Conservation (phyloP, 2,113 vertebrate genomes). For the Ictalurus furcatus region DNA sequence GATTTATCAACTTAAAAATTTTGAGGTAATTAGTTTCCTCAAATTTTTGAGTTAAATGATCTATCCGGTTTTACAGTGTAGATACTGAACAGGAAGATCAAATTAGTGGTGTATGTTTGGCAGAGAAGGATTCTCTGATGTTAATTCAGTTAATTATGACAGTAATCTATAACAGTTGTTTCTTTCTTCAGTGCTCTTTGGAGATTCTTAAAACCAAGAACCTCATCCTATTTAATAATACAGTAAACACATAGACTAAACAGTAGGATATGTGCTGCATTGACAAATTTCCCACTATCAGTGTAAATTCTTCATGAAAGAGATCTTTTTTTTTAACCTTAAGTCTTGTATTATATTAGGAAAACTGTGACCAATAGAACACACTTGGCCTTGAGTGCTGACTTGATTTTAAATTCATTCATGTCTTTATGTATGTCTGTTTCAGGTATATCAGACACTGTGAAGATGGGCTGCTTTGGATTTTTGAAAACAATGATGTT, state of each 20-base stretch:
- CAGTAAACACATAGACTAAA: not conserved
- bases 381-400: not conserved
- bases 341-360: no score
- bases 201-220: not conserved
- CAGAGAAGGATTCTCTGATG: not conserved
- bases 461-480: constrained; percentile 73
- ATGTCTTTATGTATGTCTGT: not conserved
- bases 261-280: not conserved
- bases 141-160: not conserved
- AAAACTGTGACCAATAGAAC: not conserved
- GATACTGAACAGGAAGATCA: not conserved
- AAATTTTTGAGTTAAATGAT: no score
- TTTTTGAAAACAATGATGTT: constrained; percentile 80
- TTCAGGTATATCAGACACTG: constrained; percentile 48
- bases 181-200: not conserved
- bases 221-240: not conserved
- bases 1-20: no score
- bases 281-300: not conserved
- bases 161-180: not conserved
- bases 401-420: not conserved
- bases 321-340: not conserved
- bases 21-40: no score
- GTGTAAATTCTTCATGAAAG: not conserved
- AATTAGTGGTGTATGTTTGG: not conserved
- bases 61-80: no score